phyloP scores from a whole-genome alignment of 1,140 invertebrate genomes.

The Anoplophora glabripennis region DNA sequence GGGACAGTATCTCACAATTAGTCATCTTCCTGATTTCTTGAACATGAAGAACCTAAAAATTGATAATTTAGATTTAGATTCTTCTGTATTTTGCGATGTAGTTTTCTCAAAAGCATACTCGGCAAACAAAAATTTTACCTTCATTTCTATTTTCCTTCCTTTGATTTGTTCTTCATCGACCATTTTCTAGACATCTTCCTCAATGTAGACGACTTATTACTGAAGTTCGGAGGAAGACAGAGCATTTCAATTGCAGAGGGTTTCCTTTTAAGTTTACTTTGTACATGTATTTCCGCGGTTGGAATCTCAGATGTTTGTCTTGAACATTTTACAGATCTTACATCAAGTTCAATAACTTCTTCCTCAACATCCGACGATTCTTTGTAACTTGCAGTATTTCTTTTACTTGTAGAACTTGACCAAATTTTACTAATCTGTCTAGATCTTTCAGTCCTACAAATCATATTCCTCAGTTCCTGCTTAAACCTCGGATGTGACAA shows the following conservation, averaged over 20 bases:
- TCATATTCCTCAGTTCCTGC: conserved; percentile 22
- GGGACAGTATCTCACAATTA: no score
- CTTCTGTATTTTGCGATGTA: no score
- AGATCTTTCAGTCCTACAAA: conserved; percentile 8
- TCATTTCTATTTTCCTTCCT: background rate
- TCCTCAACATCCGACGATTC: conserved; percentile 20
- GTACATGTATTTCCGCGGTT: background rate
- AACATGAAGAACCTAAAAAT: no score
- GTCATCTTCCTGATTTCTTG: no score
- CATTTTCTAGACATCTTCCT: conserved; percentile 26
- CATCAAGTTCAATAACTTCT: conserved; percentile 18
- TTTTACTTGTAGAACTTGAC: conserved; percentile 6
- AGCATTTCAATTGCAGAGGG: conserved; percentile 11
- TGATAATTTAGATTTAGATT: no score
- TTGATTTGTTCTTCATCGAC: conserved; percentile 11
- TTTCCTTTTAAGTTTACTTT: conserved; percentile 1
- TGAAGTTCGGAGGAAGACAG: conserved; percentile 27
- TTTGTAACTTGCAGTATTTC: background rate
- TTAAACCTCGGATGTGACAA: conserved; percentile 66
- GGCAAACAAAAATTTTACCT: no score
- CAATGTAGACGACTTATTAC: conserved; percentile 26
- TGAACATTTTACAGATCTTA: background rate
- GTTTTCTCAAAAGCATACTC: no score
- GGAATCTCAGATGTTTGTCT: background rate
- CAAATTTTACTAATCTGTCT: conserved; percentile 9